Conservation (phyloP, 2,888 invertebrate genomes). For the Furcula furcula region DNA sequence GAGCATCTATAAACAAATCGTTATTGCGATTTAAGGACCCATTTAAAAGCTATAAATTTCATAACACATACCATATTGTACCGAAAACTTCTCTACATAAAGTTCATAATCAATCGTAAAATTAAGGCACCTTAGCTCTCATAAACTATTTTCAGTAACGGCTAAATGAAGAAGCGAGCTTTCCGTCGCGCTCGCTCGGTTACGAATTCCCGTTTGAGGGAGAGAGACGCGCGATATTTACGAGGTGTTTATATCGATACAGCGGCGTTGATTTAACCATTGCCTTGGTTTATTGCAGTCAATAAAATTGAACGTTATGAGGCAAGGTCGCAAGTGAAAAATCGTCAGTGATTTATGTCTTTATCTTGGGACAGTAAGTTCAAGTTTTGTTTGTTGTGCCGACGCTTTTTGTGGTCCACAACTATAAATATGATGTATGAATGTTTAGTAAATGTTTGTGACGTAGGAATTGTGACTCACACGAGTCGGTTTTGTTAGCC, state of each 20-base stretch:
- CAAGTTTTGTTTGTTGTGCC: constrained; percentile 30
- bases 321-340: constrained; percentile 79
- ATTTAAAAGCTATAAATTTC: constrained; percentile 78
- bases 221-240: constrained; percentile 61
- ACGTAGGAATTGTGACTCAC: constrained; percentile 2
- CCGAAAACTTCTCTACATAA: constrained; percentile 28
- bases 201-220: constrained; percentile 24
- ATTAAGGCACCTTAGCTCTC: constrained; percentile 50
- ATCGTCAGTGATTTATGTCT: constrained; percentile 73
- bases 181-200: constrained; percentile 41
- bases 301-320: constrained; percentile 81
- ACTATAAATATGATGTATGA: constrained; percentile 7
- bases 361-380: constrained; percentile 53
- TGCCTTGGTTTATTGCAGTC: constrained; percentile 80
- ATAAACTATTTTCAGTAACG: constrained; percentile 79
- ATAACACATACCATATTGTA: constrained; percentile 27
- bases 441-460: constrained; percentile 7
- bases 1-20: constrained; percentile 75
- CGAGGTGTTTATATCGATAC: constrained; percentile 78
- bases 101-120: constrained; percentile 36
- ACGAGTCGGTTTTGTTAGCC: not conserved
- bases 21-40: constrained; percentile 81
- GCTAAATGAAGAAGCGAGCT: constrained; percentile 63
- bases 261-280: constrained; percentile 79
- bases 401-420: constrained; percentile 13